Conservation (phyloP, 2,797 vertebrate genomes). For the Otus scops region DNA sequence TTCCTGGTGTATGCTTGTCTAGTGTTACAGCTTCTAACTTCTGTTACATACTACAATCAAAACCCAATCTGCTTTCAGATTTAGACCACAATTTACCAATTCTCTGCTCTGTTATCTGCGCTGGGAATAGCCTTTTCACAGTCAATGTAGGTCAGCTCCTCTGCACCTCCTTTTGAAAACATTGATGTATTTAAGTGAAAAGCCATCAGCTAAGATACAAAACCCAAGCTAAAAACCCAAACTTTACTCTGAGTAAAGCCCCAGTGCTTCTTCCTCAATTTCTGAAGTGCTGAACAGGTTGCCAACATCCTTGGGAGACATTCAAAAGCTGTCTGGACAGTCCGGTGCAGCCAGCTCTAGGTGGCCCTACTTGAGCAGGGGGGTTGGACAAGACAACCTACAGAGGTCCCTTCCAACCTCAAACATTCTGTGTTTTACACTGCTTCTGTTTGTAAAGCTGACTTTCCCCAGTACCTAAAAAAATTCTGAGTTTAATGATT, state of each 20-base stretch:
- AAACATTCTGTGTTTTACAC: background rate
- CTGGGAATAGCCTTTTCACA: background rate
- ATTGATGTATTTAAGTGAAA: background rate
- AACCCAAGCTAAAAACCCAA: background rate
- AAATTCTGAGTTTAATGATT: background rate
- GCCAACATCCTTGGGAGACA: background rate
- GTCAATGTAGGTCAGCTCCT: accelerated
- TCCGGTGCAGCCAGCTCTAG: background rate
- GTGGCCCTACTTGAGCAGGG: background rate
- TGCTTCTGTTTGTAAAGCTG: background rate
- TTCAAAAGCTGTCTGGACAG: background rate
- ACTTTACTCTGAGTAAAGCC: background rate
- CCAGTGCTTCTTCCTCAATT: background rate
- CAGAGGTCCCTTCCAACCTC: background rate
- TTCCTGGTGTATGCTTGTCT: background rate
- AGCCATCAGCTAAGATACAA: background rate
- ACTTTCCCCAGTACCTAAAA: background rate
- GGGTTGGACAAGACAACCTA: background rate
- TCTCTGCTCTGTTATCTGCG: background rate
- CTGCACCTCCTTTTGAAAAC: background rate
- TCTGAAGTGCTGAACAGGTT: background rate
- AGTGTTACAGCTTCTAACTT: background rate
- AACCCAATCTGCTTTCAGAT: background rate
- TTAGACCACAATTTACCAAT: background rate
- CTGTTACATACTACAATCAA: background rate